Evolutionary conservation across 2,113 vertebrate genomes (phyloP).

Genomic region (Philantomba maxwellii): DNA sequence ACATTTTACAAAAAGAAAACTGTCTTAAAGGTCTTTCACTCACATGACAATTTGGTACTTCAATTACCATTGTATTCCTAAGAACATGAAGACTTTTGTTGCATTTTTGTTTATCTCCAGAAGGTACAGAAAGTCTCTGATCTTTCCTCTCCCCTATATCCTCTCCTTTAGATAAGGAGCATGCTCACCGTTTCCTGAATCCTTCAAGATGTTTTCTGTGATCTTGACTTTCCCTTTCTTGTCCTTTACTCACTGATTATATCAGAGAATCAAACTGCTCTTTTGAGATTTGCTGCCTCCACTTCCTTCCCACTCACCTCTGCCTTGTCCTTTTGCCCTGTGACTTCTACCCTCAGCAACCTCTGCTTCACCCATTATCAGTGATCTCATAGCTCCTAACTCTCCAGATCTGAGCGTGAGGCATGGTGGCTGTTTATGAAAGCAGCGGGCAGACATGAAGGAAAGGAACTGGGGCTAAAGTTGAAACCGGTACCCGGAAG

Average conservation of each 20-base stretch:
- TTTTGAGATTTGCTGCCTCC: background rate
- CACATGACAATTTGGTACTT: background rate
- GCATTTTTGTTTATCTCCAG: background rate
- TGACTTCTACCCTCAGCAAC: background rate
- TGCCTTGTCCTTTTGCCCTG: background rate
- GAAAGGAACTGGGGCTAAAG: background rate
- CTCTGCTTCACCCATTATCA: background rate
- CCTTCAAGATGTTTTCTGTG: background rate
- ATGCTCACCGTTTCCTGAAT: background rate
- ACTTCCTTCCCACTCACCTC: too few relatives aligned
- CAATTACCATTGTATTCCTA: background rate
- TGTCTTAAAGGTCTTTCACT: background rate
- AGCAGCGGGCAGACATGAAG: background rate
- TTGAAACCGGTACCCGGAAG: background rate
- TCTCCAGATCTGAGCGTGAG: background rate
- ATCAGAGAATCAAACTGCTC: background rate
- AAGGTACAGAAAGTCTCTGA: background rate
- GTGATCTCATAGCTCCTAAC: background rate
- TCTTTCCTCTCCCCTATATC: background rate
- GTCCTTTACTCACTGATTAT: background rate
- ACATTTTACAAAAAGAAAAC: background rate
- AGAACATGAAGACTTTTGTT: background rate
- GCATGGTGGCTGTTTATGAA: background rate
- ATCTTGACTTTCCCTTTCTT: background rate
- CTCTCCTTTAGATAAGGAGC: background rate